These are phyloP conservation scores for Pocillopora meandrina DNA, from an alignment of 92 coral and sea anemone genomes.

Conservation along the genomic window DNA sequence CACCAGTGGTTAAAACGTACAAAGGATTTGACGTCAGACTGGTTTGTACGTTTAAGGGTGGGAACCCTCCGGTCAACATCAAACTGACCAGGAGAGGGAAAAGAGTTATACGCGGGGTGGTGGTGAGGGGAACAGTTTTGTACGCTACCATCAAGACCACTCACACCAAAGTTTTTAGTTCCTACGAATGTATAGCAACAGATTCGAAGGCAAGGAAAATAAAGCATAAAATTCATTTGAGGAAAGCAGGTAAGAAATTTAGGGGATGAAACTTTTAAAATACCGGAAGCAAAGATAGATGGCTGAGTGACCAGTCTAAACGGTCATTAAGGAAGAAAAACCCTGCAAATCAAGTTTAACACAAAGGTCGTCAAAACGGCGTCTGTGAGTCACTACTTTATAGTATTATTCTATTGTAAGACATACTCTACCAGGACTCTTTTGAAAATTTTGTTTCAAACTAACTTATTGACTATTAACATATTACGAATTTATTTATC, in stretches of 20 bases:
- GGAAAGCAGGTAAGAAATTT: constrained; percentile 50
- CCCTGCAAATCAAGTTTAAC: too few species aligned
- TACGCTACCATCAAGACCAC: constrained; percentile 40
- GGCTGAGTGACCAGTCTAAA: too few species aligned
- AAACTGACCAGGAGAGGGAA: constrained; percentile 37
- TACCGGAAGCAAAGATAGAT: background rate
- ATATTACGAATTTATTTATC: too few species aligned
- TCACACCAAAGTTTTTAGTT: constrained; percentile 44
- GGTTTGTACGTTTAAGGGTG: constrained; percentile 62
- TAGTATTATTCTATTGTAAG: too few species aligned
- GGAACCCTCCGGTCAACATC: constrained; percentile 56
- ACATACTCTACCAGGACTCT: too few species aligned
- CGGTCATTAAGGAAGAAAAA: too few species aligned
- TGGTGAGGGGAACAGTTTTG: constrained; percentile 28
- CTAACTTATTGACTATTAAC: too few species aligned
- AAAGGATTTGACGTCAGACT: constrained; percentile 55
- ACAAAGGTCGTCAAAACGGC: too few species aligned
- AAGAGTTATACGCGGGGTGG: constrained; percentile 16
- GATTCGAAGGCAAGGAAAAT: constrained; percentile 49
- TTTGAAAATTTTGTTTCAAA: too few species aligned
- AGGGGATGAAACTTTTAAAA: background rate
- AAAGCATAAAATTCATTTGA: constrained; percentile 45
- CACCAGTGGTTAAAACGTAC: constrained; percentile 50
- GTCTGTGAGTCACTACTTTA: too few species aligned
- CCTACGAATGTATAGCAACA: constrained; percentile 58